Evolutionary conservation across 2,113 vertebrate species (phyloP).

Genomic region (Anarhynchus alexandrinus): DNA sequence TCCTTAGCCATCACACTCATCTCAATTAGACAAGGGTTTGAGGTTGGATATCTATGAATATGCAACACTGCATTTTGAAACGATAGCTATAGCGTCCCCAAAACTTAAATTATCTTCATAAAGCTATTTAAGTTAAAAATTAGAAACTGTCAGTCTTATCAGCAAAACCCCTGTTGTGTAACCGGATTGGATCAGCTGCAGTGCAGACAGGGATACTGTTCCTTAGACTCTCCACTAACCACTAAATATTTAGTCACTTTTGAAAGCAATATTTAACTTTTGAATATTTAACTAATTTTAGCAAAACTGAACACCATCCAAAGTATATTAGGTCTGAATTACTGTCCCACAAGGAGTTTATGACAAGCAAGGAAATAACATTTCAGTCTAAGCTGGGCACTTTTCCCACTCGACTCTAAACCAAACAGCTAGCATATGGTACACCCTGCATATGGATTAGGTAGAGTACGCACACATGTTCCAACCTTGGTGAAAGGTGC

Average conservation of each 20-base stretch:
- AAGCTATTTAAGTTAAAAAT: slow-evolving; percentile 12
- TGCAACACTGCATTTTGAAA: neutral
- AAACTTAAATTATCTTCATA: neutral
- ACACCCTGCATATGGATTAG: neutral
- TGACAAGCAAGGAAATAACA: neutral
- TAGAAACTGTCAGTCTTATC: neutral
- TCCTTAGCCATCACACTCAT: neutral
- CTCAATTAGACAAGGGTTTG: neutral
- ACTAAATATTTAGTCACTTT: neutral
- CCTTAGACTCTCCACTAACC: neutral
- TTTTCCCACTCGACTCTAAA: neutral
- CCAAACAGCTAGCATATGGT: neutral
- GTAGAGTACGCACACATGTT: neutral
- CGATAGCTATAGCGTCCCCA: neutral
- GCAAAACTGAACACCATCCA: neutral
- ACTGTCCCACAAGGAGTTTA: slow-evolving; percentile 37
- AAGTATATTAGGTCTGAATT: slow-evolving; percentile 38
- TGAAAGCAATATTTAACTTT: neutral
- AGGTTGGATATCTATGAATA: neutral
- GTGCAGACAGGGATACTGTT: neutral
- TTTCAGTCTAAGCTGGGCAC: neutral
- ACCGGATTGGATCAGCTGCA: neutral
- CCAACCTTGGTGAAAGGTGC: neutral
- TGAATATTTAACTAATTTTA: neutral
- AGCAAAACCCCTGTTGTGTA: slow-evolving; percentile 9